phyloP scores from a whole-genome alignment of 1,140 invertebrate genomes.

The Papilio polyxenes region DNA sequence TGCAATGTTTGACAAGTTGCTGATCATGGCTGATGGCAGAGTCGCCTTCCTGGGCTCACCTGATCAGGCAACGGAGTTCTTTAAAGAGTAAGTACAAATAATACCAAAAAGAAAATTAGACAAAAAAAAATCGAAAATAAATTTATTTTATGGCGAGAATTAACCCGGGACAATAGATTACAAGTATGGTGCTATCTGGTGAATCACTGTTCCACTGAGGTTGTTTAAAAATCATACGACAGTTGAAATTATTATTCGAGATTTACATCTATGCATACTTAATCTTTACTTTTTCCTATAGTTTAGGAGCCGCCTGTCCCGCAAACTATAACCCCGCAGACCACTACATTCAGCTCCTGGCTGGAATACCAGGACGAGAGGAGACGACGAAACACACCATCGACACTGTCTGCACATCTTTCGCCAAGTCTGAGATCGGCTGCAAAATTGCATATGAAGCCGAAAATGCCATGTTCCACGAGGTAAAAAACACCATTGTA shows the following conservation, averaged over 20 bases:
- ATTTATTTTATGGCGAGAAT: too few species aligned
- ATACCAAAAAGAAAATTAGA: background rate
- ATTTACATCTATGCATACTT: background rate
- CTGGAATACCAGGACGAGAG: constrained; percentile 92
- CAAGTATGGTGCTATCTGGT: too few species aligned
- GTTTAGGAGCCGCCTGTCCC: constrained; percentile 88
- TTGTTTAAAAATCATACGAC: too few species aligned
- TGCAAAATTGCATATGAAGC: constrained; percentile 81
- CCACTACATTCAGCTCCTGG: constrained; percentile 95
- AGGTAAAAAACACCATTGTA: constrained; percentile 50
- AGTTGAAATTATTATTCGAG: too few species aligned
- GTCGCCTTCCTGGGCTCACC: constrained; percentile 94
- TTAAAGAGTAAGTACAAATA: constrained; percentile 85
- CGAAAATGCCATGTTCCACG: constrained; percentile 71
- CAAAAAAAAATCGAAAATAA: too few species aligned
- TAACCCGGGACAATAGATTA: too few species aligned
- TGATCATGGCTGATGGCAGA: constrained; percentile 95
- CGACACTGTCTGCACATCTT: constrained; percentile 89
- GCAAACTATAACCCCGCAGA: constrained; percentile 97
- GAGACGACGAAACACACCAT: constrained; percentile 87
- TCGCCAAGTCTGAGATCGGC: constrained; percentile 83
- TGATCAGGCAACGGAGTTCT: constrained; percentile 90
- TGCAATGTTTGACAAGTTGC: constrained; percentile 93
- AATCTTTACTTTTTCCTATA: constrained; percentile 56
- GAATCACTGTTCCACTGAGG: too few species aligned